Evolutionary conservation across 1,140 invertebrate species (phyloP), one percentile per base, ranked within the genome.

Genomic region (Arion vulgaris): DNA sequence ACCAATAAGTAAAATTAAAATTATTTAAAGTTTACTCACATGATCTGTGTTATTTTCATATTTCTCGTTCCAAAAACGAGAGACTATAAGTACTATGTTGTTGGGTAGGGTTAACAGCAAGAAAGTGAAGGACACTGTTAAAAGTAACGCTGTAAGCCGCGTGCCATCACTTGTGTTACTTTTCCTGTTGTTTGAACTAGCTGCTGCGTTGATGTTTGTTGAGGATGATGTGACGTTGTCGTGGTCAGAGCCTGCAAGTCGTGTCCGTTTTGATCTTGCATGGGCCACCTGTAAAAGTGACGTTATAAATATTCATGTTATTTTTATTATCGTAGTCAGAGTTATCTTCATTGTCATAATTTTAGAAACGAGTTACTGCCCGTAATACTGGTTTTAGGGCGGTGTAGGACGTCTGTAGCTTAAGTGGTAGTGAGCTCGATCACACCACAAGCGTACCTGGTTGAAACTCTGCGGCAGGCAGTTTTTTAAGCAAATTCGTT

Each of bases 61-160:
- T 7, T 13, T 36, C n/a, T 77, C 2, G 39, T 86, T 87, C 83
- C 87, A 88, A 74, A 90, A 86, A 28, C 87, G 85, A 17, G 86
- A 83, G 0, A 88, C 82, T 28, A 92, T 90, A n/a, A 91, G 76
- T 17, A 80, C 86, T 2, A 92, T 84, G 69, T 90, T 90, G 87
- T 91, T 90, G 19, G 92, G 92, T 38, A 92, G 83, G n/a, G 92
- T 92, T 19, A 89, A 89, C 17, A 91, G 26, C 26, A 92, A 85
- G 72, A 92, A 92, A 32, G 88, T 88, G 83, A 91, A 89, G 0
- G 91, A 92, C 5, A 92, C 87, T 9, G 89, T 85, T 13, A 92
- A 82, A 23, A 92, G 80, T 91, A 93, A 91, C 0, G 89, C 83
- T 2, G 91, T 92, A 23, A 92, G 73, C 62, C 89, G 87, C 53